Percentiles rank a stretch among this genome's conserved stretches.
These are phyloP conservation scores for Acridotheres tristis DNA, from an alignment of 2,797 vertebrate species.

Conservation along the genomic window DNA sequence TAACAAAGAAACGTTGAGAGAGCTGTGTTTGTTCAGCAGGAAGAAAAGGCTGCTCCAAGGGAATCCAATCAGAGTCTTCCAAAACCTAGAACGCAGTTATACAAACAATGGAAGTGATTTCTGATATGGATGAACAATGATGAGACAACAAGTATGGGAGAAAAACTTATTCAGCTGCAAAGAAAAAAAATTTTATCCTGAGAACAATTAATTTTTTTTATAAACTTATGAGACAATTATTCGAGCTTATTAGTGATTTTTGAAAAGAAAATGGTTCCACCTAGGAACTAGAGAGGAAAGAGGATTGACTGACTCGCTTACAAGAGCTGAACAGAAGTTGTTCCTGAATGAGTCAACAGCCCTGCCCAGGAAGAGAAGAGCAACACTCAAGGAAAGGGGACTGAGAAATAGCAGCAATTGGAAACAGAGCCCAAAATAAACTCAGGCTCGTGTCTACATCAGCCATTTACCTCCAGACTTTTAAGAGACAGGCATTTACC, in stretches of 20 bases:
- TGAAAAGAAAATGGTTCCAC: background rate
- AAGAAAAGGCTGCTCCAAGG: background rate
- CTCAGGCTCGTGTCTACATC: background rate
- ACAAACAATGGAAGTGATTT: background rate
- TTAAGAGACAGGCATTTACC: background rate
- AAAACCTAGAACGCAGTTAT: background rate
- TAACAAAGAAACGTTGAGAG: background rate
- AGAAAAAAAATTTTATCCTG: background rate
- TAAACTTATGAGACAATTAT: background rate
- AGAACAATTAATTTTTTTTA: background rate
- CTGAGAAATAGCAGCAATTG: background rate
- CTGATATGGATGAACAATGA: background rate
- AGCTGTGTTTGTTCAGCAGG: background rate
- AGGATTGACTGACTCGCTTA: background rate
- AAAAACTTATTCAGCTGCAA: background rate
- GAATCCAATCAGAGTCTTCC: background rate
- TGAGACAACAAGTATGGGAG: background rate
- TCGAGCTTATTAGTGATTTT: background rate
- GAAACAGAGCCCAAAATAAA: background rate
- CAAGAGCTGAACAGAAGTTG: background rate
- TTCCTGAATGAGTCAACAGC: constrained; percentile 20
- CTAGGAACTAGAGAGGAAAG: background rate
- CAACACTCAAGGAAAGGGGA: background rate
- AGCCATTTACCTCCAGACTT: background rate
- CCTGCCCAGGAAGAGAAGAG: background rate